Evolutionary conservation across 1,140 invertebrate species (phyloP), one percentile per base, ranked within the genome.

Genomic region (Drosophila insularis): DNA sequence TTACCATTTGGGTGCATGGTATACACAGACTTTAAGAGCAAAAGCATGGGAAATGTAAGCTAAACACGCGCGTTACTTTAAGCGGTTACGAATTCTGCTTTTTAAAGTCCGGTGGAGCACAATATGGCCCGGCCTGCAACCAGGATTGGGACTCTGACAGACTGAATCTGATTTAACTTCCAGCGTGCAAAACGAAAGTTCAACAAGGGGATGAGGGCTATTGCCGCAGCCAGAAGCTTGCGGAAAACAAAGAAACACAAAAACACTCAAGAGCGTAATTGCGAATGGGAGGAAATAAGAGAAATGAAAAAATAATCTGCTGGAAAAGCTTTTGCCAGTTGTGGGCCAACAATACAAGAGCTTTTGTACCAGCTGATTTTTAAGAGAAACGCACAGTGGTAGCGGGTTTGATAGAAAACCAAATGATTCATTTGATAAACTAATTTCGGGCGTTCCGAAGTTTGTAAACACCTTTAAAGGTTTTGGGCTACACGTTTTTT

Each of bases 281-380:
- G 32, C 8, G n/a, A 63, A 21, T 4, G 27, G 23, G 40, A 23
- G 50, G 40, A 37, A 17, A 11, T 56, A 17, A 39, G n/a, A 8
- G 39, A 63, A 19, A 11, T 27, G 19, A 32, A 32, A 39, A 13
- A 11, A 31, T 31, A 55, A 64, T 64, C 74, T 68, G 64, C 62
- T 73, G 10, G 3, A 8, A 64, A 65, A 82, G 84, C 77, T 85
- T 78, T 81, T 35, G 46, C 71, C 63, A 53, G 40, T 70, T 89
- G 85, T 85, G 85, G 81, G 81, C 78, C 89, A 89, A 86, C 86
- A 89, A 89, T 58, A 32, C 59, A 50, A 69, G 63, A 89, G 80
- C 79, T 86, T 63, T 68, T 0, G 13, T 11, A 59, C 53, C 84
- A 77, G 66, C 65, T 75, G 74, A 8, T 56, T 46, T 46, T 53